Evolutionary conservation across 92 coral and sea anemone genomes (phyloP).

Genomic region (Zoanthus sansibaricus): DNA sequence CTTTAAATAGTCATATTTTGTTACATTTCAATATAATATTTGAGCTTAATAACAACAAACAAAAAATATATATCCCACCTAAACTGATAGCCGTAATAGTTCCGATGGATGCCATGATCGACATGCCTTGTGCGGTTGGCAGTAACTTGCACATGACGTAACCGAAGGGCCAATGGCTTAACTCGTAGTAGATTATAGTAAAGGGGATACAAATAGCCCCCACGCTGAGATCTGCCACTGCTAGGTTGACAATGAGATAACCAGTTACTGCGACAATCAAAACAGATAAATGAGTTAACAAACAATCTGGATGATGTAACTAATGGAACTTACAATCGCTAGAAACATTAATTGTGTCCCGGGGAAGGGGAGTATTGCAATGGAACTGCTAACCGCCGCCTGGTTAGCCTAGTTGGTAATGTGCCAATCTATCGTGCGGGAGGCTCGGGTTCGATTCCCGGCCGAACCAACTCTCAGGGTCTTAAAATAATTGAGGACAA

Average conservation of each 20-base stretch:
- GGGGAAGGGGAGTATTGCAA: no score
- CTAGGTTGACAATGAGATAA: constrained; percentile 92
- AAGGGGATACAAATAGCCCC: constrained; percentile 89
- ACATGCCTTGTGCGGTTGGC: constrained; percentile 84
- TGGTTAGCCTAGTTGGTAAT: no score
- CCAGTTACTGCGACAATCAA: constrained; percentile 85
- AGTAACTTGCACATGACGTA: constrained; percentile 87
- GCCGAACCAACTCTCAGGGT: no score
- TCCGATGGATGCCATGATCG: constrained; percentile 95
- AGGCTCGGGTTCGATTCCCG: no score
- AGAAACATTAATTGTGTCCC: no score
- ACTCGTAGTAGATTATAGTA: constrained; percentile 83
- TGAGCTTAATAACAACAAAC: neutral
- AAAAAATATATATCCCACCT: constrained; percentile 65
- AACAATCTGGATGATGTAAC: neutral
- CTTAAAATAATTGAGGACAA: no score
- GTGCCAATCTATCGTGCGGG: no score
- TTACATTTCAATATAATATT: no score
- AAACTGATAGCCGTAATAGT: constrained; percentile 91
- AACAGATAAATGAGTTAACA: neutral
- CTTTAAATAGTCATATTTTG: no score
- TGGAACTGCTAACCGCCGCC: no score
- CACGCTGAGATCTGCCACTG: constrained; percentile 92
- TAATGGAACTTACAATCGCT: no score
- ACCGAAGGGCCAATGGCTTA: constrained; percentile 91